Base-by-base conservation (phyloP, 2,797 vertebrate genomes). In the Anabacerthia variegaticeps region DNA sequence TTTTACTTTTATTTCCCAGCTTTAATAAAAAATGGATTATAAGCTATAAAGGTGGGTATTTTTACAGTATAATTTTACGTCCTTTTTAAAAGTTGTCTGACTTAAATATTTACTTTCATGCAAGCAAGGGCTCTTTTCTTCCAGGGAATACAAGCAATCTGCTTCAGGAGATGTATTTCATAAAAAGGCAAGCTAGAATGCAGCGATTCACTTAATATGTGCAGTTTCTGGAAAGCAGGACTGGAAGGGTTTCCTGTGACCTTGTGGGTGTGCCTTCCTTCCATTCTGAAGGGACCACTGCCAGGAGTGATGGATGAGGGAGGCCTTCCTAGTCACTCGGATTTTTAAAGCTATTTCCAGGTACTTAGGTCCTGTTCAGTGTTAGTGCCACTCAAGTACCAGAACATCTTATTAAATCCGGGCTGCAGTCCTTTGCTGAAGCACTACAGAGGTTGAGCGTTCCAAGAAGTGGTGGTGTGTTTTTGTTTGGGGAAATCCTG, bases 1-100 rank as follows among this genome's bases (percentile, higher is more conserved):
- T 96, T 90, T 85, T 89, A 82, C 54, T 77, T 77, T 77, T 90
- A 72, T 73, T 92, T 90, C 77, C 68, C 83, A 87, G 80, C 76
- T 94, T 96, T 92, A 96, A 96, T 96, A 96, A 96, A 96, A 93
- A 95, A 95, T 82, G 80, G 88, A 95, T 96, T 93, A 96, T 34
- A 72, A 96, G 73, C 23, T 83, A 75, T 88, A 91, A 93, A 91
- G 84, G 85, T 89, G 75, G 52, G 34, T 90, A 85, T 92, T 92
- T 94, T 92, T 87, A 82, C 61, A 91, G 94, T 67, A 84, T 81
- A 88, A 92, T 78, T 88, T 85, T 84, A 76, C 76, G 89, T 88
- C 72, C 39, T 80, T 95, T 95, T 83, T 4, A 78, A 54, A 91
- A 92, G 54, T 67, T 89, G 24, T 37, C 89, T 88, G 81, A 48